Evolutionary conservation across 2,113 vertebrate species (phyloP), one percentile per base, ranked within the genome.

Genomic region (Halcyon malimbica): DNA sequence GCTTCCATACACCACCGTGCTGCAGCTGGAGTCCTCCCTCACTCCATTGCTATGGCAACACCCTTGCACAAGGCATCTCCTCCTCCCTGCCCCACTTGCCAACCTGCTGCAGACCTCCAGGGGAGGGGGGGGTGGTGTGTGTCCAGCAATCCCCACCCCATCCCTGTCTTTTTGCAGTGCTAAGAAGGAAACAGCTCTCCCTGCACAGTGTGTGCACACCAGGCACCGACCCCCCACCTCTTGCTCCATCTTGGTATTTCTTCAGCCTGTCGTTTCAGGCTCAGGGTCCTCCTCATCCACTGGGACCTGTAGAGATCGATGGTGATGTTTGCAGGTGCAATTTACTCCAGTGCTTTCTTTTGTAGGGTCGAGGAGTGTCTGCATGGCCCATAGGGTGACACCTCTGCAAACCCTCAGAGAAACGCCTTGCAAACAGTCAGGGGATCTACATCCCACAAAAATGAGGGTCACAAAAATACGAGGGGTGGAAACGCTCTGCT

Each of bases 1-100:
- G 41, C 80, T 50, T 73, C 71, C 64, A 48, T 73, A 67, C 51
- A 71, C 37, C 29, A 28, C 80, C 0, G 0, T 11, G 74, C 67
- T 85, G 93, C 75, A 91, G 80, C 44, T 5, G 0, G 69, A 65
- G 79, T 80, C 67, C 64, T 94, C 41, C 56, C 39, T 54, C 21
- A 81, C 44, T 91, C 89, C 78, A 95, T 96, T 75, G 91, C 91
- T 85, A 96, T 96, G 87, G 94, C 90, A 96, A 97, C 89, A 35
- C 39, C n/a, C 44, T 82, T 53, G 37, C 78, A 50, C 78, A 46
- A 57, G 54, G 21, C 88, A 4, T 53, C 89, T 91, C 42, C 46
- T 91, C 26, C 42, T 74, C 19, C 1, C 53, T 83, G 68, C 51
- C 92, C 91, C 1, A 11, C 71, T 57, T 92, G 65, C 31, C 35